Conservation (phyloP, 2,797 vertebrate genomes). For the Myotis findleyi region DNA sequence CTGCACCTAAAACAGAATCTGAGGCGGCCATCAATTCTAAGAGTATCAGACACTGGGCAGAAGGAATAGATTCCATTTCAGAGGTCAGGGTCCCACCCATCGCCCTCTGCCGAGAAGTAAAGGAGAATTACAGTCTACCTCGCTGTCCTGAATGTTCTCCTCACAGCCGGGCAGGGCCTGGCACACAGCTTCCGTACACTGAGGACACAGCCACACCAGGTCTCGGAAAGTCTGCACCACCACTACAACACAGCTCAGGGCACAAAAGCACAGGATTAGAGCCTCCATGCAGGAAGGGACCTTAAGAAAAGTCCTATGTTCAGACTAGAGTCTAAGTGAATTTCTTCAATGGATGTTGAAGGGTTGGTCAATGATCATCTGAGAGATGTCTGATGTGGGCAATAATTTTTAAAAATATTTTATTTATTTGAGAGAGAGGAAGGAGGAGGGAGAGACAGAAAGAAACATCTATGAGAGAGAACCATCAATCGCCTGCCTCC, state of each 20-base stretch:
- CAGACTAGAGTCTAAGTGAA: background rate
- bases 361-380: background rate
- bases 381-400: background rate
- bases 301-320: background rate
- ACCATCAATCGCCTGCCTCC: no score
- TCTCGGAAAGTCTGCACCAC: constrained; percentile 96
- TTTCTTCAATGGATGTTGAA: background rate
- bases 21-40: background rate
- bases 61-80: constrained; percentile 1
- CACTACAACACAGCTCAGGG: constrained; percentile 84
- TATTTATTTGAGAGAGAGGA: no score
- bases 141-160: constrained; percentile 93
- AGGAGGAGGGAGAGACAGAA: no score
- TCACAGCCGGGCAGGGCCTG: constrained; percentile 92
- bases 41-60: rapidly evolving
- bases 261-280: constrained; percentile 46
- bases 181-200: constrained; percentile 92
- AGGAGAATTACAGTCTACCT: constrained; percentile 87
- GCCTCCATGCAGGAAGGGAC: background rate
- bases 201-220: constrained; percentile 96
- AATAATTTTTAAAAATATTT: background rate
- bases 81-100: background rate
- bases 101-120: background rate
- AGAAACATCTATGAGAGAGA: no score
- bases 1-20: background rate